A percentile compares a stretch with the other conserved stretches of the same genome.
Conservation (phyloP, 2,797 vertebrate species). For the Lophura swinhoii region DNA sequence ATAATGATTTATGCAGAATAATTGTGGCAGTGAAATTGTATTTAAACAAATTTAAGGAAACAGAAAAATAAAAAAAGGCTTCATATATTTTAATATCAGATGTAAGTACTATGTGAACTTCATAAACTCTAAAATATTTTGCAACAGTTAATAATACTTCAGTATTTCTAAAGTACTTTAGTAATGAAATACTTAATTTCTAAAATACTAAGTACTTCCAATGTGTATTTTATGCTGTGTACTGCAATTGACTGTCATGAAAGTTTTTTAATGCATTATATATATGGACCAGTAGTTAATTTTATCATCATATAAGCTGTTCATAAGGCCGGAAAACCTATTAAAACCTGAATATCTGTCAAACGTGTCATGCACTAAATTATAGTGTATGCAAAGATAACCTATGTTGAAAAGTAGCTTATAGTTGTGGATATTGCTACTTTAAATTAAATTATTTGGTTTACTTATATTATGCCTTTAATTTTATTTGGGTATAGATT, state of each 20-base stretch:
- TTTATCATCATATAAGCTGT: neutral
- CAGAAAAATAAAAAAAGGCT: neutral
- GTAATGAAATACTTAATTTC: neutral
- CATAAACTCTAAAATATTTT: neutral
- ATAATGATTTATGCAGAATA: neutral
- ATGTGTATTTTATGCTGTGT: accelerated
- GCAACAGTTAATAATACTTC: neutral
- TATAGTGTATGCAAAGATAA: neutral
- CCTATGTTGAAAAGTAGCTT: neutral
- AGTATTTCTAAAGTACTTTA: no score
- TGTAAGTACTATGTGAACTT: neutral
- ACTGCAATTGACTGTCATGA: neutral
- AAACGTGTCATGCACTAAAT: neutral
- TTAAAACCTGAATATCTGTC: neutral
- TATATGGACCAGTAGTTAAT: neutral
- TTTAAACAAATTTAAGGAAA: neutral
- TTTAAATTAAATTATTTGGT: neutral
- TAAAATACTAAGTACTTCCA: neutral
- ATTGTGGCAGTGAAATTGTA: neutral
- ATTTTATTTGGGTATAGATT: neutral
- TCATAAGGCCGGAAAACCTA: neutral
- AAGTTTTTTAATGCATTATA: neutral
- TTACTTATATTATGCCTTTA: neutral
- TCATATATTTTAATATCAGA: neutral
- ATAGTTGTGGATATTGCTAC: neutral